Base-by-base conservation (phyloP, 2,888 invertebrate genomes). In the Resseliella maxima region DNA sequence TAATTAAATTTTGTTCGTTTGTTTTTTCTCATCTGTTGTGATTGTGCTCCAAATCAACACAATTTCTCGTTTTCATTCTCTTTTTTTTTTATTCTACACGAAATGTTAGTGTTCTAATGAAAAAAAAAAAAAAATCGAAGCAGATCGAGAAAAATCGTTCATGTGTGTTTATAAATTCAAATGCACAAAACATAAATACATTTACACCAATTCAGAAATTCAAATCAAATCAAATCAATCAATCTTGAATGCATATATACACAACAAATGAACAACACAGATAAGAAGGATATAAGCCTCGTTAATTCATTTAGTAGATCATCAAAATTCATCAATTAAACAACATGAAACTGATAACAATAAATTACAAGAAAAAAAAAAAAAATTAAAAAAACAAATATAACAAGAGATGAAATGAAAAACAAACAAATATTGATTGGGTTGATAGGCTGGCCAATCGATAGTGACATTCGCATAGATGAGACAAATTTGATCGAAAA, bases 321-420 rank as follows among this genome's bases (percentile, higher is more conserved):
- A 72, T 72, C 72, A 72, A 72, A 59, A 35, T 8, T 72, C 72
- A 72, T 72, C 72, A 72, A 72, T 72, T 72, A 72, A 72, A 59
- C 59, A 59, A 59, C 5, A 41, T 8, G 72, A 72, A 72, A 72
- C 72, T 72, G 72, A 72, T 72, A 72, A 72, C 72, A 72, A 72
- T 72, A 72, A 72, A 72, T 72, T 72, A 15, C 31, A 31, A 72
- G 31, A 18, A 31, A 72, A 35, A 72, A 35, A 72, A 72, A 72
- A 72, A 72, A 31, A 10, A 72, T 21, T 12, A 18, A 50, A 50
- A 18, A 18, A 50, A 18, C 50, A 21, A 50, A 41, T 41, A 41
- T n/a, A n/a, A n/a, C n/a, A n/a, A n/a, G n/a, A n/a, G 12, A 41
- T 41, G 5, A 41, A 8, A 8, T 41, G 12, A 41, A 41, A 41